Percentiles rank a stretch among this genome's conserved stretches.
phyloP scores from a whole-genome alignment of 2,888 invertebrate genomes.

The Drosophila borealis region DNA sequence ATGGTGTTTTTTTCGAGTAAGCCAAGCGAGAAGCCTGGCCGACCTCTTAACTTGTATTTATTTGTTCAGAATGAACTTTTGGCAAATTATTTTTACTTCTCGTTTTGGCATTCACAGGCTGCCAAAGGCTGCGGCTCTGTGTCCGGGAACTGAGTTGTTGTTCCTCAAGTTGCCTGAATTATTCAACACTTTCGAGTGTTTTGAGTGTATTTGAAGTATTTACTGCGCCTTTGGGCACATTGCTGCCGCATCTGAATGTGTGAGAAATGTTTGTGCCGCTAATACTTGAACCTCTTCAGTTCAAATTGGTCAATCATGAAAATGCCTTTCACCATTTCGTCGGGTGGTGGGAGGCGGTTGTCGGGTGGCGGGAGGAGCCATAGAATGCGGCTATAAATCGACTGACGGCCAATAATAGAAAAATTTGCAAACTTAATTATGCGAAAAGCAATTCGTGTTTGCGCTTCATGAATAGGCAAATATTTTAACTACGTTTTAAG shows the following conservation, averaged over 20 bases:
- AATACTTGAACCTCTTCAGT: slow-evolving; percentile 38
- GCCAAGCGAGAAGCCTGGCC: slow-evolving; percentile 29
- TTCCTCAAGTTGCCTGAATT: slow-evolving; percentile 48
- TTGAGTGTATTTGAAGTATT: slow-evolving; percentile 55
- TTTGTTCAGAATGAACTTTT: slow-evolving; percentile 72
- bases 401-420: slow-evolving; percentile 22
- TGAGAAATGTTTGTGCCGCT: slow-evolving; percentile 49
- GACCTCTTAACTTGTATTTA: slow-evolving; percentile 47
- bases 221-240: slow-evolving; percentile 30
- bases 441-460: slow-evolving; percentile 7
- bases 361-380: neutral
- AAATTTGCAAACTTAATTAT: slow-evolving; percentile 35
- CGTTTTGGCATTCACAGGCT: slow-evolving; percentile 61
- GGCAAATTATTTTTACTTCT: slow-evolving; percentile 38
- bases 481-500: neutral
- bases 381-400: slow-evolving; percentile 3
- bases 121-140: slow-evolving; percentile 8
- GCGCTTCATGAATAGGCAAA: slow-evolving; percentile 16
- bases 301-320: slow-evolving; percentile 55
- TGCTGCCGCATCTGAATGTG: slow-evolving; percentile 35
- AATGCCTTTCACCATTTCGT: slow-evolving; percentile 49
- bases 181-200: slow-evolving; percentile 57
- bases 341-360: neutral
- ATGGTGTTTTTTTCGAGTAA: slow-evolving; percentile 26
- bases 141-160: slow-evolving; percentile 8